A percentile compares a stretch with the other conserved stretches of the same genome.
phyloP scores from a whole-genome alignment of 1,140 invertebrate species.

The Pseudomyrmex sp. region DNA sequence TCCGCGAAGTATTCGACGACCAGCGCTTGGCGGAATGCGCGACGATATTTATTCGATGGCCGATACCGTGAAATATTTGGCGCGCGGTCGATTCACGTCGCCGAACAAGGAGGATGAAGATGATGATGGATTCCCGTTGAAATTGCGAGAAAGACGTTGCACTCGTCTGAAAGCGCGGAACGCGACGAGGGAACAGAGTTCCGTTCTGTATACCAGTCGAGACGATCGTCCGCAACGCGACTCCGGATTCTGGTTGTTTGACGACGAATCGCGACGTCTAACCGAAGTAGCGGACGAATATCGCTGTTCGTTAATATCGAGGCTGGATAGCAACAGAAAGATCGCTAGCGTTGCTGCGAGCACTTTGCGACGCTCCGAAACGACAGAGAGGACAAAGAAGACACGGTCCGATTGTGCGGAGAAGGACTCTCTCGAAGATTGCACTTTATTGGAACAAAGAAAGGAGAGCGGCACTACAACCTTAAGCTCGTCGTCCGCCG shows the following conservation, averaged over 20 bases:
- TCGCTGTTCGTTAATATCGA: background rate
- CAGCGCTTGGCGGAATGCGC: background rate
- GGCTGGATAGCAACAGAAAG: background rate
- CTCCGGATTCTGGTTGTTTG: constrained; percentile 23
- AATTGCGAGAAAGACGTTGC: constrained; percentile 14
- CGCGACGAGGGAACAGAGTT: constrained; percentile 9
- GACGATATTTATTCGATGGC: background rate
- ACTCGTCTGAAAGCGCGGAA: background rate
- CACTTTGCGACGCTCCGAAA: background rate
- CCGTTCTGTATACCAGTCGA: constrained; percentile 55
- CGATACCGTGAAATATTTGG: constrained; percentile 61
- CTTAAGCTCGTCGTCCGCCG: constrained; percentile 64
- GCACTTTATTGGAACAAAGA: background rate
- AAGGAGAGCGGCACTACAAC: constrained; percentile 53
- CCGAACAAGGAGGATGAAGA: constrained; percentile 22
- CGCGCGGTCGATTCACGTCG: background rate
- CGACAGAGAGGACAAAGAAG: background rate
- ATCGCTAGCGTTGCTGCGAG: background rate
- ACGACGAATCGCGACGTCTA: constrained; percentile 25
- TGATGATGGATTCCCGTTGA: constrained; percentile 36
- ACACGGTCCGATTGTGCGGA: constrained; percentile 24
- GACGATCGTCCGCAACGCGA: constrained; percentile 16
- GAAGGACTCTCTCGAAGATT: constrained; percentile 63
- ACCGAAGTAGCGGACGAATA: background rate
- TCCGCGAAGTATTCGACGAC: background rate